Evolutionary conservation across 2,113 vertebrate genomes (phyloP).

Genomic region (Serilophus lunatus): DNA sequence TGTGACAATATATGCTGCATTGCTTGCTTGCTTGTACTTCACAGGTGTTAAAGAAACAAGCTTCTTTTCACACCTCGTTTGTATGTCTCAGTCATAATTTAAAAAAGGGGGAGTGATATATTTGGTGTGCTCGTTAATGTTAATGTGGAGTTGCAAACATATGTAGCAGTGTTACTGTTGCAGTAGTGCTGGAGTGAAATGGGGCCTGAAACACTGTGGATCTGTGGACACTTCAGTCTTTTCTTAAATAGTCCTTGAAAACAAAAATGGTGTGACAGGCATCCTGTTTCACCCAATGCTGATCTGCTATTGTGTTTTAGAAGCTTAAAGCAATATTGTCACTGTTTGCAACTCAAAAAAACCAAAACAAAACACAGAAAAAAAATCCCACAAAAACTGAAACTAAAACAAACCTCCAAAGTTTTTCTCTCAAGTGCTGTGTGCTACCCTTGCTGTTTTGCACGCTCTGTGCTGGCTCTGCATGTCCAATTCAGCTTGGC

Average conservation of each 20-base stretch:
- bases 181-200: not conserved
- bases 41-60: not conserved
- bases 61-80: not conserved
- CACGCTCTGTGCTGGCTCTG: not conserved
- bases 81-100: not conserved
- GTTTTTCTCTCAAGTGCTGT: not conserved
- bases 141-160: not conserved
- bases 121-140: not conserved
- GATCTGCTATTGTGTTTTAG: not conserved
- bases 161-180: not conserved
- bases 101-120: not conserved
- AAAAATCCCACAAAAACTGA: not conserved
- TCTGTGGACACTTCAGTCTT: not conserved
- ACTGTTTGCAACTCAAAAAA: not conserved
- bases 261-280: not conserved
- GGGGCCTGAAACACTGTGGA: not conserved
- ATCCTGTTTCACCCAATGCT: not conserved
- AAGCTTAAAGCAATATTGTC: not conserved
- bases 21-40: not conserved
- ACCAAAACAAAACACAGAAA: not conserved
- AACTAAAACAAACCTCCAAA: too few species aligned
- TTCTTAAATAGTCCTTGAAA: not conserved
- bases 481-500: not conserved
- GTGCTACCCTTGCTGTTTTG: not conserved
- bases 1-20: accelerated